Evolutionary conservation across 2,888 invertebrate genomes (phyloP).

Genomic region (Hydrotaea diabolus): DNA sequence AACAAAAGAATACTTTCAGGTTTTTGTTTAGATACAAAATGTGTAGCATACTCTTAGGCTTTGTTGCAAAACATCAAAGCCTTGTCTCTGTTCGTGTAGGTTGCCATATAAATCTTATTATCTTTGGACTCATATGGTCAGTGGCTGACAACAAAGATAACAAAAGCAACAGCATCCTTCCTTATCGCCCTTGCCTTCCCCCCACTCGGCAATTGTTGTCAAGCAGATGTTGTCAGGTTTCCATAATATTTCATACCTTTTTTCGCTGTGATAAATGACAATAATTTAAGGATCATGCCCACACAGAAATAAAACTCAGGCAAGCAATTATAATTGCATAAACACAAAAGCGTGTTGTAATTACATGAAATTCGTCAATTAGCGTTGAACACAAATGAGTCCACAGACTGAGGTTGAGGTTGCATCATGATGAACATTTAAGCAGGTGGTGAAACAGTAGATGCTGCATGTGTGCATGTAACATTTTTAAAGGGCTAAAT

Average conservation of each 20-base stretch:
- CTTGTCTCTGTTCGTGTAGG: neutral
- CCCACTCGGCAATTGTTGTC: neutral
- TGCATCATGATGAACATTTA: neutral
- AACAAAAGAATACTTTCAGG: neutral
- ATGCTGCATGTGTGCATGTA: too few relatives aligned
- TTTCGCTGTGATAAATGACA: slow-evolving; percentile 26
- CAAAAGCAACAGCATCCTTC: neutral
- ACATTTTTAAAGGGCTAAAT: too few relatives aligned
- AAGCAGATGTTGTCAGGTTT: slow-evolving; percentile 34
- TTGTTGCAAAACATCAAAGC: slow-evolving; percentile 31
- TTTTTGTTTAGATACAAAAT: neutral
- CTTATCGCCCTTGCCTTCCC: neutral
- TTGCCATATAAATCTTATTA: slow-evolving; percentile 37
- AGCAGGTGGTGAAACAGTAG: neutral
- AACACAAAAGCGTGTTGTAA: slow-evolving; percentile 40
- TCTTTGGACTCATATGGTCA: slow-evolving; percentile 40
- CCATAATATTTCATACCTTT: neutral
- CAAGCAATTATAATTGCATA: slow-evolving; percentile 31
- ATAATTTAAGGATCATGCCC: slow-evolving; percentile 33
- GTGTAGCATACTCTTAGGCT: slow-evolving; percentile 16
- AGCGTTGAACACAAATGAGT: slow-evolving; percentile 20
- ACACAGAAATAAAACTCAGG: slow-evolving; percentile 9
- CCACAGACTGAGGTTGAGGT: slow-evolving; percentile 1
- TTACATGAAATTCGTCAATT: slow-evolving; percentile 31
- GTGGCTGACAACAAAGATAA: slow-evolving; percentile 14